Base-by-base conservation (phyloP, 2,888 invertebrate genomes). In the Pollenia griseotomentosa region DNA sequence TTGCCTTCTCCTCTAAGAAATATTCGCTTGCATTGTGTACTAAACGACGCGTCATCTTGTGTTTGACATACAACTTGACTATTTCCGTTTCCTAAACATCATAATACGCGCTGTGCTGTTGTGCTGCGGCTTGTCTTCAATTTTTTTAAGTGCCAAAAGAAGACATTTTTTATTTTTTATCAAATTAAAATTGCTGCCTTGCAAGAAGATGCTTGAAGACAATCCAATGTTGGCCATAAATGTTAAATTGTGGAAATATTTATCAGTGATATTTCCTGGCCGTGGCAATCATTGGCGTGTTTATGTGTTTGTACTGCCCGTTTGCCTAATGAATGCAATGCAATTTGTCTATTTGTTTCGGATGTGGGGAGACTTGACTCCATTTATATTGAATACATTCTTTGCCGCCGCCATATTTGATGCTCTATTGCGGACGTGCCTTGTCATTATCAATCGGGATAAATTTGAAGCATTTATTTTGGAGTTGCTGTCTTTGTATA, bases 171-270 rank as follows among this genome's bases (percentile, higher is more conserved):
- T 71, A 6, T 53, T 71, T 70, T 81, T 63, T 78, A 61, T 77
- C 55, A 74, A 44, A 9, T 42, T 61, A 2, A 57, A 48, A 65
- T 57, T 63, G 74, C 80, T 51, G 48, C 8, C 33, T 16, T 16
- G 9, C n/a, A 42, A 44, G n/a, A 88, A 77, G 87, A 91, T 92
- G 91, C 55, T 87, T 9, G 89, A 89, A 73, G 88, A 90, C 81
- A 89, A 91, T 85, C 90, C 91, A 48, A 90, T 92, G 87, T 88
- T 92, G 23, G 89, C 92, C 78, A 91, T 92, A 88, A 92, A 93
- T 85, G 90, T 92, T 68, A 90, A 90, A 75, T 88, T 91, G 88
- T 93, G 91, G 91, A 89, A 90, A 63, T 89, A 89, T 71, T 87
- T 91, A 63, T 91, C 90, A 4, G 89, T 93, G 8, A 89, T 93